Conservation (phyloP, 1,140 invertebrate species). For the Pollicipes pollicipes region DNA sequence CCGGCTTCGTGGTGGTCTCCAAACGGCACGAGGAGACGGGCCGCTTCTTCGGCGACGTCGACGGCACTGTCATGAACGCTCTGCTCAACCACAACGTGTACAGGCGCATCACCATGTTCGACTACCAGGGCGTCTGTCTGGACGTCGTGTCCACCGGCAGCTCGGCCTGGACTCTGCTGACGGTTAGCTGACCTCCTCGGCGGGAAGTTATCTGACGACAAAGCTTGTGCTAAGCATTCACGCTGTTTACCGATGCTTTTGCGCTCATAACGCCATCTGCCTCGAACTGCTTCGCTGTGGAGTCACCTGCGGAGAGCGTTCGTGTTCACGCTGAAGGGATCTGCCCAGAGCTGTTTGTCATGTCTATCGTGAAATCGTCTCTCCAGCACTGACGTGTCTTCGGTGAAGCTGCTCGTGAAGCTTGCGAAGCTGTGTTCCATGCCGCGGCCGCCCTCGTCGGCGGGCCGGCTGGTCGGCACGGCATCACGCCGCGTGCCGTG, state of each 20-base stretch:
- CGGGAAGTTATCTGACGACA: slow-evolving; percentile 36
- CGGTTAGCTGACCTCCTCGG: slow-evolving; percentile 34
- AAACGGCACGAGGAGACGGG: slow-evolving; percentile 65
- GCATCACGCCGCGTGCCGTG: no score
- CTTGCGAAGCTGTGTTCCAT: no score
- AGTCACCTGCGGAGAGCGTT: no score
- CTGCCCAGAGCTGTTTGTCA: no score
- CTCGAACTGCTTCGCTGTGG: no score
- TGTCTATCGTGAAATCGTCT: no score
- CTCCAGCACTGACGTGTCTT: no score
- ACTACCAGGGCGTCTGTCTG: slow-evolving; percentile 72
- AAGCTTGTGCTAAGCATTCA: slow-evolving; percentile 25
- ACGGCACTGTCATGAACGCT: slow-evolving; percentile 87
- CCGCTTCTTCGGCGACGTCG: slow-evolving; percentile 77
- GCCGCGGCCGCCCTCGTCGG: no score
- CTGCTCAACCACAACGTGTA: slow-evolving; percentile 77
- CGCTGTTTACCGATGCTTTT: background rate
- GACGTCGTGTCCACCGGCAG: slow-evolving; percentile 36
- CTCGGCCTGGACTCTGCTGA: slow-evolving; percentile 25
- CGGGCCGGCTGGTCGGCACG: no score
- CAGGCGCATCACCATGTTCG: slow-evolving; percentile 60
- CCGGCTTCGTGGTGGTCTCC: slow-evolving; percentile 80
- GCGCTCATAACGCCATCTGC: background rate
- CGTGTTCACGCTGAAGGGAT: no score
- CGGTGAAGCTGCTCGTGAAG: no score